A percentile compares a stretch with the other conserved stretches of the same genome.
These are phyloP conservation scores for Lepus europaeus DNA, from an alignment of 2,113 vertebrate genomes.

Conservation along the genomic window DNA sequence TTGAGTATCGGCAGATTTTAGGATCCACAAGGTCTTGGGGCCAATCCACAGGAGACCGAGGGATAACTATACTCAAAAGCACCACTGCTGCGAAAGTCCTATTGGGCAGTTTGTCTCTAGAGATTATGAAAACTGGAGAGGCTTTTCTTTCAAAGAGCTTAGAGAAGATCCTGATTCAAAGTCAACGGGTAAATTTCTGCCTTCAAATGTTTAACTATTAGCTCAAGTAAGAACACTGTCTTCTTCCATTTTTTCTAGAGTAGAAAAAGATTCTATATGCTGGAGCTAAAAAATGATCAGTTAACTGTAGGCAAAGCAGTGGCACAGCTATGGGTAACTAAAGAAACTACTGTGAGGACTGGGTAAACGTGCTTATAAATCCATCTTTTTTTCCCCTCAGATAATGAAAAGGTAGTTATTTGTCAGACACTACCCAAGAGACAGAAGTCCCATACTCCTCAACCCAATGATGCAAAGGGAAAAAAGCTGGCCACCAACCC, in stretches of 20 bases:
- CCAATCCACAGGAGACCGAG: too few relatives aligned
- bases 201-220: constrained; percentile 48
- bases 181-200: constrained; percentile 30
- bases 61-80: background rate
- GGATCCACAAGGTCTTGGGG: too few relatives aligned
- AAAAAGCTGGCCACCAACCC: background rate
- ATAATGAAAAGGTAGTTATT: background rate
- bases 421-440: background rate
- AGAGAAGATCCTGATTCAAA: constrained; percentile 32
- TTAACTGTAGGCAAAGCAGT: background rate
- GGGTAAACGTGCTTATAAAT: background rate
- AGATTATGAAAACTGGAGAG: constrained; percentile 18
- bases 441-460: background rate
- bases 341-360: background rate
- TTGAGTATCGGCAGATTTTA: too few relatives aligned
- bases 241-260: background rate
- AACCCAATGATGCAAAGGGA: background rate
- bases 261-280: background rate
- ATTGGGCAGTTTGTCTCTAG: background rate
- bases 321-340: background rate
- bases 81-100: constrained; percentile 28
- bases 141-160: constrained; percentile 35
- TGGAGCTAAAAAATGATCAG: background rate
- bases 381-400: background rate
- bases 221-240: constrained; percentile 25